Percentiles rank a stretch among this genome's conserved stretches.
These are phyloP conservation scores for Propithecus coquereli DNA, from an alignment of 2,113 vertebrate species.

Conservation along the genomic window DNA sequence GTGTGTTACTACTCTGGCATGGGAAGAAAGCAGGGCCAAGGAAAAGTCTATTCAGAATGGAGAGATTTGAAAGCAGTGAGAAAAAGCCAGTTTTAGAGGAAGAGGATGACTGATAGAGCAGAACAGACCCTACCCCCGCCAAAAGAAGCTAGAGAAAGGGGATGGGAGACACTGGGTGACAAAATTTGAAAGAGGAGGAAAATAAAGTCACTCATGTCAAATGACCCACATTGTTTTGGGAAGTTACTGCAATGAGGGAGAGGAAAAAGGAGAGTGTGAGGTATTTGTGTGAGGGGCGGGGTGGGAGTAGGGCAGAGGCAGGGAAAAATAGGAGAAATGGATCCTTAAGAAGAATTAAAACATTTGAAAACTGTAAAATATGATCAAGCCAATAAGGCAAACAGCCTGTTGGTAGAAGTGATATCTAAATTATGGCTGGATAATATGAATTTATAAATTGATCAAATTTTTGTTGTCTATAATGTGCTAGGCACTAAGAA, in stretches of 20 bases:
- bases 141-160: not conserved
- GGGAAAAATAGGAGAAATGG: not conserved
- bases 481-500: not conserved
- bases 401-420: not conserved
- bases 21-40: not conserved
- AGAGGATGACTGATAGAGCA: not conserved
- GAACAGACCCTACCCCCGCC: not conserved
- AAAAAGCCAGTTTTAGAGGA: not conserved
- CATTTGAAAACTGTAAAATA: conserved; percentile 5
- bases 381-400: not conserved
- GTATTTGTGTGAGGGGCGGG: not conserved
- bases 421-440: not conserved
- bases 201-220: not conserved
- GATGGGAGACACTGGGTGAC: not conserved
- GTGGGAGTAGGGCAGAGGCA: not conserved
- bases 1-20: not conserved
- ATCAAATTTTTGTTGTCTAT: not conserved
- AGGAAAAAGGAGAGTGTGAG: not conserved
- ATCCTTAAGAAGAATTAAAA: not conserved
- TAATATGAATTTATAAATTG: conserved; percentile 5
- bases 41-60: not conserved
- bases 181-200: not conserved
- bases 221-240: not conserved
- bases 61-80: not conserved
- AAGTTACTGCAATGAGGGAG: not conserved